phyloP scores from a whole-genome alignment of 2,888 invertebrate genomes.

The Eupithecia exiguata region DNA sequence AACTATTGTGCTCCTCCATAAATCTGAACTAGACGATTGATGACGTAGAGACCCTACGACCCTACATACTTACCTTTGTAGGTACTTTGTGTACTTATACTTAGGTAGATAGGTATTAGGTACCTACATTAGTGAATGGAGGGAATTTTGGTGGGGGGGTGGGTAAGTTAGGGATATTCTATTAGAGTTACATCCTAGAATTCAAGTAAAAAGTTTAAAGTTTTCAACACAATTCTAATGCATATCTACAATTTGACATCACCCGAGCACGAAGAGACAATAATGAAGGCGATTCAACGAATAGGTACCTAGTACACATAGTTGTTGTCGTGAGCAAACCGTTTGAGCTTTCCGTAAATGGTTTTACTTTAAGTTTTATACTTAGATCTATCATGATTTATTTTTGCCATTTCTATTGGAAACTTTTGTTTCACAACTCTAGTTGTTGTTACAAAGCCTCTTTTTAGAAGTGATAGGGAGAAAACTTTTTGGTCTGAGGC shows the following conservation, averaged over 20 bases:
- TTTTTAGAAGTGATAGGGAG: background rate
- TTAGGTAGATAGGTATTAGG: background rate
- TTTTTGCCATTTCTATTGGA: background rate
- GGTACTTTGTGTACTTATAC: background rate
- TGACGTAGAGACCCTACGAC: background rate
- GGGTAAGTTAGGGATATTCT: background rate
- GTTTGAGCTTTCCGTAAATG: conserved; percentile 5
- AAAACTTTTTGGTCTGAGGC: background rate
- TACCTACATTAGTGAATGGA: background rate
- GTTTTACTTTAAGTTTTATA: background rate
- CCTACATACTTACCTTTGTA: background rate
- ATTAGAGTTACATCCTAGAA: background rate
- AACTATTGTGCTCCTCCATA: conserved; percentile 3
- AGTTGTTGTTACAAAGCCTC: background rate
- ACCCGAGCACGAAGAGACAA: conserved; percentile 1
- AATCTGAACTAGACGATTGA: background rate
- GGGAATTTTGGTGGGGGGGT: background rate
- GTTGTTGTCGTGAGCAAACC: conserved; percentile 8
- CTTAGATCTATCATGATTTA: background rate
- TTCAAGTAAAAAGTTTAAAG: background rate
- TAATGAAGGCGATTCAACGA: conserved; percentile 5
- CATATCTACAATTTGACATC: background rate
- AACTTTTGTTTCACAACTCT: background rate
- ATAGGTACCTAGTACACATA: background rate
- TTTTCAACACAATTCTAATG: background rate